Evolutionary conservation across 2,797 vertebrate genomes (phyloP).

Genomic region (Mastacembelus armatus): DNA sequence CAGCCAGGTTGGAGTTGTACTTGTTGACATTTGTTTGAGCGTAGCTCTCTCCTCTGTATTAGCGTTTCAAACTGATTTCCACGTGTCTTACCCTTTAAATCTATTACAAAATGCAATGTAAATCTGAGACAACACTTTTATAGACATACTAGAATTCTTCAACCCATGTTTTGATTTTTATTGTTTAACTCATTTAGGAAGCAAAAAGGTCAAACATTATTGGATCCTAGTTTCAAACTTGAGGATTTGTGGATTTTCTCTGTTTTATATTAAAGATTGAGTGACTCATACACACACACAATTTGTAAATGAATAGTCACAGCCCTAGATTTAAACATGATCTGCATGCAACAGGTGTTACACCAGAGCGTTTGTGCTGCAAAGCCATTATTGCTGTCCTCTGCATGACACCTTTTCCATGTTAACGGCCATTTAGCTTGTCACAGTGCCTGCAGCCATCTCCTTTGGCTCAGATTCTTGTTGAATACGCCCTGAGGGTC

Average conservation of each 20-base stretch:
- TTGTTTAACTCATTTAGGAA: too few relatives aligned
- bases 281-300: too few relatives aligned
- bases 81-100: too few relatives aligned
- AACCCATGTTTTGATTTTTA: too few relatives aligned
- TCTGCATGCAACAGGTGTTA: not conserved
- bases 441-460: constrained; percentile 28
- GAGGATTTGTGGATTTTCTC: too few relatives aligned
- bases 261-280: not conserved
- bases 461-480: constrained; percentile 40
- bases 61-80: too few relatives aligned
- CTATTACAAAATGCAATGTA: too few relatives aligned
- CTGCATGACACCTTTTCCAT: constrained; percentile 25
- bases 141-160: too few relatives aligned
- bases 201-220: too few relatives aligned
- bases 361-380: constrained; percentile 13
- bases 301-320: not conserved
- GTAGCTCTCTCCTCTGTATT: too few relatives aligned
- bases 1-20: not conserved
- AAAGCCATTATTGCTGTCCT: constrained; percentile 20
- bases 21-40: not conserved
- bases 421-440: constrained; percentile 57
- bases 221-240: too few relatives aligned
- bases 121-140: too few relatives aligned
- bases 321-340: not conserved
- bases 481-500: constrained; percentile 61